Conservation (phyloP, 2,113 vertebrate species). For the Crocuta crocuta region DNA sequence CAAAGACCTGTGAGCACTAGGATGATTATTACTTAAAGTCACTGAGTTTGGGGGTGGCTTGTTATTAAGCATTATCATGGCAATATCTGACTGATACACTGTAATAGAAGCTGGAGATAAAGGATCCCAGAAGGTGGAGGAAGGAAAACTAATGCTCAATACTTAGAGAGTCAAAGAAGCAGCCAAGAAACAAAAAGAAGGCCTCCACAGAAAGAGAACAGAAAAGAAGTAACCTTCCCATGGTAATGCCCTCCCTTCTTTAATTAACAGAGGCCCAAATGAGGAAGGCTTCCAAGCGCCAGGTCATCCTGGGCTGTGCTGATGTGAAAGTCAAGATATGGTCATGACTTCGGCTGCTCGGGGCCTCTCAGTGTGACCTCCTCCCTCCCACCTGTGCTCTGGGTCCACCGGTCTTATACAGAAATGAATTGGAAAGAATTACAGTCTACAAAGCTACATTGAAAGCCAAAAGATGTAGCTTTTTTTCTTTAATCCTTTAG, state of each 20-base stretch:
- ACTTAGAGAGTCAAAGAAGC: background rate
- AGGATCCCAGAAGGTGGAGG: background rate
- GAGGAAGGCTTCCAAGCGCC: background rate
- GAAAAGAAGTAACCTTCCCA: background rate
- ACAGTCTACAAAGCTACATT: background rate
- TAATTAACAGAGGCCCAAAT: background rate
- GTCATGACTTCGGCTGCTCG: background rate
- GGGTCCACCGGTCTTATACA: background rate
- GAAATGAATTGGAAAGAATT: conserved; percentile 31
- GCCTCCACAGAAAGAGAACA: background rate
- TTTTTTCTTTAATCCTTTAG: conserved; percentile 1
- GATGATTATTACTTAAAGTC: background rate
- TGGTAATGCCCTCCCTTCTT: background rate
- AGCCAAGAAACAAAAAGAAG: background rate
- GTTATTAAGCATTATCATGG: background rate
- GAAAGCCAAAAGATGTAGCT: background rate
- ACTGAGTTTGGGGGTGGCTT: background rate
- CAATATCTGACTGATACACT: background rate
- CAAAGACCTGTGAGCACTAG: background rate
- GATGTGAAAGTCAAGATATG: background rate
- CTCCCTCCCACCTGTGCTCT: background rate
- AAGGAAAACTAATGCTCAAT: background rate
- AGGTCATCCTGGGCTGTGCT: background rate
- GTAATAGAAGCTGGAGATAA: background rate
- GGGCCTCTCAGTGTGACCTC: background rate